Conservation (phyloP, 2,113 vertebrate species). For the Perccottus glenii region DNA sequence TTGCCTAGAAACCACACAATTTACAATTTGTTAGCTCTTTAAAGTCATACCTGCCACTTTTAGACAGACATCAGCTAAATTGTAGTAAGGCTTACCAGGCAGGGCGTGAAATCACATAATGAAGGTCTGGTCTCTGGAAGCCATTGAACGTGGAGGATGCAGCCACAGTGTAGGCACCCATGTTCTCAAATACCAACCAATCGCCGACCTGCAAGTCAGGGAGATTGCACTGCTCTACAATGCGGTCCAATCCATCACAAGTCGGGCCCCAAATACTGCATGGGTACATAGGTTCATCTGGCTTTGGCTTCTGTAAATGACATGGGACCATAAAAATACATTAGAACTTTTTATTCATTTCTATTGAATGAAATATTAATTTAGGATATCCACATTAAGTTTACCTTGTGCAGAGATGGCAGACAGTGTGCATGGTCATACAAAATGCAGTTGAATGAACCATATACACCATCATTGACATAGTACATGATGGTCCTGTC, state of each 20-base stretch:
- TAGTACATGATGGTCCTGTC: constrained; percentile 96
- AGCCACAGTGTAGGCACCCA: constrained; percentile 97
- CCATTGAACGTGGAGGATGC: constrained; percentile 98
- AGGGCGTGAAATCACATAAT: constrained; percentile 89
- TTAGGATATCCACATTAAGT: neutral
- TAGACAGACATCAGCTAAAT: neutral
- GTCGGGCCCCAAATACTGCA: constrained; percentile 98
- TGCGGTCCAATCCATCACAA: constrained; percentile 93
- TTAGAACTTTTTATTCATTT: neutral
- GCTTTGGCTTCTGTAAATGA: constrained; percentile 85
- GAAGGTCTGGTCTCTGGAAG: constrained; percentile 91
- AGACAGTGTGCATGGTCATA: constrained; percentile 94
- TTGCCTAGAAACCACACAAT: constrained; percentile 77
- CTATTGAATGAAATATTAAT: neutral
- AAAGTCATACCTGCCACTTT: neutral
- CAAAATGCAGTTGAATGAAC: constrained; percentile 96
- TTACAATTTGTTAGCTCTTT: neutral
- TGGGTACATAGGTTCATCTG: constrained; percentile 88
- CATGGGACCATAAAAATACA: neutral
- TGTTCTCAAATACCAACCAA: constrained; percentile 97
- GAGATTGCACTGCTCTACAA: constrained; percentile 88
- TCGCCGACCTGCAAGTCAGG: constrained; percentile 94
- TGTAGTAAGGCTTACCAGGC: constrained; percentile 84
- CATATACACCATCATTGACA: constrained; percentile 97
- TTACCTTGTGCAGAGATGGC: constrained; percentile 90